Conservation (phyloP, 2,113 vertebrate species). For the Eupsittula cactorum region DNA sequence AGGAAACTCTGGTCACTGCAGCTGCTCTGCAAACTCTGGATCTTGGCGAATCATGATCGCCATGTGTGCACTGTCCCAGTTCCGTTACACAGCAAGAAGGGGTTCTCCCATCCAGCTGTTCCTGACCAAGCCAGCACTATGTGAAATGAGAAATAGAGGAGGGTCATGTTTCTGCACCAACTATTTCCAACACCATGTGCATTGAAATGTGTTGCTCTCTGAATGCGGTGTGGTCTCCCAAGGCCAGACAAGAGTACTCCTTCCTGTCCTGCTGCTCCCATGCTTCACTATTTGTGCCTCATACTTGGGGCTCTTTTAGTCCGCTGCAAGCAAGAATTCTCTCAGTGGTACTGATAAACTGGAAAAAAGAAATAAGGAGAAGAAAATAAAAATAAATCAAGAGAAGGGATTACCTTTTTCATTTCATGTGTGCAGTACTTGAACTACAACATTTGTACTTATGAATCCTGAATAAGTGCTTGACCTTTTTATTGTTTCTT, state of each 20-base stretch:
- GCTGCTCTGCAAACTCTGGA: neutral
- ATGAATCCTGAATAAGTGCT: neutral
- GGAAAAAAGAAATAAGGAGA: neutral
- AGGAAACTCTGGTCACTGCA: neutral
- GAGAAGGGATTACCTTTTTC: neutral
- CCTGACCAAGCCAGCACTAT: neutral
- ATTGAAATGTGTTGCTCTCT: rapidly evolving
- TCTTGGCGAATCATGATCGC: neutral
- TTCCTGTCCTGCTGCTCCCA: neutral
- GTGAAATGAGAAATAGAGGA: neutral
- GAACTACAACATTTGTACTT: neutral
- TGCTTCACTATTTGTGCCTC: neutral
- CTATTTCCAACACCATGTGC: neutral
- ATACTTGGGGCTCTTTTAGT: neutral
- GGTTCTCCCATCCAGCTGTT: neutral
- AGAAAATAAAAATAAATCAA: neutral
- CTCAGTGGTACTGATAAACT: neutral
- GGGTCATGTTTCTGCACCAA: neutral
- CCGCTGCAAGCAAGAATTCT: neutral
- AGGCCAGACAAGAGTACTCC: neutral
- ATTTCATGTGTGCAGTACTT: neutral
- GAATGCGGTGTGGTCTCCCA: neutral
- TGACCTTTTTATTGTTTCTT: slow-evolving; percentile 35
- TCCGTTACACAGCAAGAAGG: neutral
- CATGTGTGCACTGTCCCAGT: rapidly evolving